Evolutionary conservation across 2,888 invertebrate genomes (phyloP).

Genomic region (Abscondita cerata): DNA sequence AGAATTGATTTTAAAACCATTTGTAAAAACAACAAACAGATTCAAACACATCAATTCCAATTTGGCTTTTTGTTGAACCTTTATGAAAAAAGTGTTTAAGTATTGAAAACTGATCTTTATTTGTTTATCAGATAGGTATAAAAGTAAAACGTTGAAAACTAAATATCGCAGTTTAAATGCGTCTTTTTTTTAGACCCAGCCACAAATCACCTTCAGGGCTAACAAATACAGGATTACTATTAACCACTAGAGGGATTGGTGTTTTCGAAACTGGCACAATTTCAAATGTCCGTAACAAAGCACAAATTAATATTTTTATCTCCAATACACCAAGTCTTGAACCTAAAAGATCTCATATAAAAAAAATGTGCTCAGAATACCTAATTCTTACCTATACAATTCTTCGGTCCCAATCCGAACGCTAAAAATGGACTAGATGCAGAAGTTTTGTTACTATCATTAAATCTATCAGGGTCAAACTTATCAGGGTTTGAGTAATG

Average conservation of each 20-base stretch:
- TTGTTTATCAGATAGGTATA: no score
- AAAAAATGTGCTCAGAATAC: background rate
- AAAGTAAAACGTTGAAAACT: no score
- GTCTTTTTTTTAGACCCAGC: background rate
- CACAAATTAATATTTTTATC: background rate
- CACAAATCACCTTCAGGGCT: slow-evolving; percentile 4
- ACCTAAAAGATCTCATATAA: background rate
- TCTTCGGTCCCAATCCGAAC: slow-evolving; percentile 59
- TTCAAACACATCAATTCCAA: no score
- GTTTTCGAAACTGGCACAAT: slow-evolving; percentile 1
- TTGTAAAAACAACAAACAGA: no score
- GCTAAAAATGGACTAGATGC: slow-evolving; percentile 61
- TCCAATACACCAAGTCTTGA: background rate
- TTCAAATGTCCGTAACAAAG: background rate
- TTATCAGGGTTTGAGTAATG: slow-evolving; percentile 62
- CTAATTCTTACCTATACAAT: slow-evolving; percentile 49
- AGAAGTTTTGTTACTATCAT: slow-evolving; percentile 50
- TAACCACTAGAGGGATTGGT: background rate
- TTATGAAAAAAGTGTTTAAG: no score
- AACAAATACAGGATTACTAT: background rate
- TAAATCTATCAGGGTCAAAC: slow-evolving; percentile 1
- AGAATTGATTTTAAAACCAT: no score
- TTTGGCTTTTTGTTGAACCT: no score
- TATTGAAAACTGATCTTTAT: no score
- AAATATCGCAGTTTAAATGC: no score